Conservation (phyloP, 2,888 invertebrate genomes). For the Saturnia japonica region DNA sequence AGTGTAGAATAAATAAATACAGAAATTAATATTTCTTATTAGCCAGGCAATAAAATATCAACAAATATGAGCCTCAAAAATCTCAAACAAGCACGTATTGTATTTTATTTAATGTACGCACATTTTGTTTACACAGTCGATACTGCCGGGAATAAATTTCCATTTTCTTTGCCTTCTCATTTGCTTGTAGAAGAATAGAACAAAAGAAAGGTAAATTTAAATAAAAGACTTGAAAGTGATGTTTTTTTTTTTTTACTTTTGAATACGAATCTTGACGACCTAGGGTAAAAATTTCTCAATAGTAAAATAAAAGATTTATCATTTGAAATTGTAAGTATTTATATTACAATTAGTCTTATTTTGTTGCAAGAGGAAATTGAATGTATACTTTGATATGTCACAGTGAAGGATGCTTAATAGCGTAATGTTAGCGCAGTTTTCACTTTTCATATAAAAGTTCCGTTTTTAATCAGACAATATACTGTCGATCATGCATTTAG, state of each 20-base stretch:
- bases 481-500: no score
- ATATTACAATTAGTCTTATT: no score
- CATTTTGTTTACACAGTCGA: background rate
- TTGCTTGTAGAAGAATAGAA: background rate
- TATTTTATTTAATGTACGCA: background rate
- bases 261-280: background rate
- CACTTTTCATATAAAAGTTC: no score
- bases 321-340: no score
- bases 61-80: background rate
- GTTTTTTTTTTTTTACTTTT: background rate
- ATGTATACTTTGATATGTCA: no score
- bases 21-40: background rate
- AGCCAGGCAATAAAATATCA: background rate
- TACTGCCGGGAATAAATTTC: background rate
- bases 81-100: slow-evolving; percentile 4
- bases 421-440: no score
- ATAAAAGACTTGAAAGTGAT: background rate
- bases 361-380: no score
- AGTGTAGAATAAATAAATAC: background rate
- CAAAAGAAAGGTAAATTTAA: background rate
- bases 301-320: no score
- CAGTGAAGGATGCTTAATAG: no score
- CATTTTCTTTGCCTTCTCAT: background rate
- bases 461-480: no score
- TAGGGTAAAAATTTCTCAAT: no score